Evolutionary conservation across 2,113 vertebrate genomes (phyloP).

Genomic region (Heterotilapia buettikoferi): DNA sequence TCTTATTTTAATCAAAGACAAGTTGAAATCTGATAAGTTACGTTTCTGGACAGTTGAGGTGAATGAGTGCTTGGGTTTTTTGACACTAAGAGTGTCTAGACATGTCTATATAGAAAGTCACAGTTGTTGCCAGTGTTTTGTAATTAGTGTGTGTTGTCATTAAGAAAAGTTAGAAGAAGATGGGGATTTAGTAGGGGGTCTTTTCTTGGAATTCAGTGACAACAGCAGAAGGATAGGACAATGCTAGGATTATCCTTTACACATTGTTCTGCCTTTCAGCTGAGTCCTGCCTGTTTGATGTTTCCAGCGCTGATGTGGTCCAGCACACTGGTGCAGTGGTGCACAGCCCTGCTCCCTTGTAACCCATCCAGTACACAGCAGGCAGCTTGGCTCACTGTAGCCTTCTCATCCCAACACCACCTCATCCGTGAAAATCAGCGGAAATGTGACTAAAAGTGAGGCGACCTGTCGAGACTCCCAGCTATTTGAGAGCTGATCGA

Average conservation of each 20-base stretch:
- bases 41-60: neutral
- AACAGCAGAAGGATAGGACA: neutral
- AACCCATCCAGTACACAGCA: neutral
- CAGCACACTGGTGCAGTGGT: neutral
- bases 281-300: neutral
- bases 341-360: neutral
- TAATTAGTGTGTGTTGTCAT: neutral
- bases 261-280: neutral
- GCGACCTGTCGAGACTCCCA: neutral
- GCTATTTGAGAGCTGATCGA: neutral
- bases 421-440: conserved; percentile 6
- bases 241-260: neutral
- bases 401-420: neutral
- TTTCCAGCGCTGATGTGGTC: neutral
- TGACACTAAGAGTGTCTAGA: fast-evolving
- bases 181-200: neutral
- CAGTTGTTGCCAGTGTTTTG: neutral
- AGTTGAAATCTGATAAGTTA: neutral
- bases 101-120: fast-evolving
- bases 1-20: neutral
- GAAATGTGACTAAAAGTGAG: conserved; percentile 1
- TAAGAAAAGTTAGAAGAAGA: neutral
- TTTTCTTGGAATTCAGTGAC: neutral
- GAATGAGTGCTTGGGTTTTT: neutral
- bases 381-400: neutral